Conservation (phyloP, 2,797 vertebrate genomes). For the Alca torda region DNA sequence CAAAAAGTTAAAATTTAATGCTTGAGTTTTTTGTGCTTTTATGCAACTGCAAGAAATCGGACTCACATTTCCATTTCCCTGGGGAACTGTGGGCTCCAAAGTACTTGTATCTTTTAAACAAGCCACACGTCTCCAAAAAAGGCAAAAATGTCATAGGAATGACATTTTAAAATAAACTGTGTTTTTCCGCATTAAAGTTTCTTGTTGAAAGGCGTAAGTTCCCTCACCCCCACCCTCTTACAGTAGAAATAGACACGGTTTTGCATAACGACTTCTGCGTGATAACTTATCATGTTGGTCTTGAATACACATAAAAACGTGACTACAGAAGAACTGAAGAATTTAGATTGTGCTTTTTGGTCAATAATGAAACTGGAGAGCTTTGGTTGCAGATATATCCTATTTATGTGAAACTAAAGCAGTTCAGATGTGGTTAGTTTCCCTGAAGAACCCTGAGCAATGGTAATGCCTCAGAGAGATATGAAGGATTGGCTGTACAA, state of each 20-base stretch:
- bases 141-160: constrained; percentile 43
- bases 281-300: not conserved
- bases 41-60: not conserved
- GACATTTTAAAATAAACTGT: constrained; percentile 42
- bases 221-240: not conserved
- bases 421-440: not conserved
- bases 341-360: not conserved
- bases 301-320: not conserved
- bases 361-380: constrained; percentile 2
- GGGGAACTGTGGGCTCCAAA: not conserved
- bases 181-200: constrained; percentile 27
- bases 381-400: not conserved
- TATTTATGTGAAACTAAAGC: not conserved
- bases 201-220: not conserved
- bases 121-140: constrained; percentile 20
- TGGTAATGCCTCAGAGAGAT: not conserved
- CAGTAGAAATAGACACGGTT: not conserved
- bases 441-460: not conserved
- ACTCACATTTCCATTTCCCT: constrained; percentile 6
- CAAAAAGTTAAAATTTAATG: not conserved
- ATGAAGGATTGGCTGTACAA: not conserved
- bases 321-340: not conserved
- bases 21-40: not conserved
- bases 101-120: constrained; percentile 24
- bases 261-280: constrained; percentile 22